Percentiles rank a stretch among this genome's conserved stretches.
Evolutionary conservation across 2,113 vertebrate species (phyloP).

Genomic region (Oceanites oceanicus): DNA sequence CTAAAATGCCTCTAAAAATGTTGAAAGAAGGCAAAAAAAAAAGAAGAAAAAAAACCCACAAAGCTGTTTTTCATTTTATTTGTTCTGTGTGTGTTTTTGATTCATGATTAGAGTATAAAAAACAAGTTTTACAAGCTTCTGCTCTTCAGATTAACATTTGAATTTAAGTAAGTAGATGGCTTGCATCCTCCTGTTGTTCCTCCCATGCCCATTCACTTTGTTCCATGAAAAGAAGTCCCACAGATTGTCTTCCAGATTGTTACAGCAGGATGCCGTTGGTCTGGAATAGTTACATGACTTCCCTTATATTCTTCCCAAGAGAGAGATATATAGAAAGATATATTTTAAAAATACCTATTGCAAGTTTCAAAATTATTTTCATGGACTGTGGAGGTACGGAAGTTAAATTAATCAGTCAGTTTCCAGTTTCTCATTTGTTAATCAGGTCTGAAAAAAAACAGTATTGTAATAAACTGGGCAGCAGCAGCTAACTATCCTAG

Average conservation of each 20-base stretch:
- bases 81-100: not conserved
- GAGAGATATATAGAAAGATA: not conserved
- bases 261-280: not conserved
- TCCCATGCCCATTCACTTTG: not conserved
- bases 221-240: not conserved
- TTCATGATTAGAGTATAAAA: not conserved
- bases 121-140: not conserved
- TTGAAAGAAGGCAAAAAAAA: not conserved
- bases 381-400: slow-evolving; percentile 73
- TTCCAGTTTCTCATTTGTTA: slow-evolving; percentile 83
- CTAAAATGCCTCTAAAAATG: not conserved
- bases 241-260: not conserved
- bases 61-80: not conserved
- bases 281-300: not conserved
- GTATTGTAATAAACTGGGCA: slow-evolving; percentile 78
- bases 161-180: not conserved
- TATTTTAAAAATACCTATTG: not conserved
- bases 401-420: slow-evolving; percentile 80
- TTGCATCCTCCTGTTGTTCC: not conserved
- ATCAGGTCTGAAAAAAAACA: slow-evolving; percentile 73
- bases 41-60: not conserved
- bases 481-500: slow-evolving; percentile 76
- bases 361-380: slow-evolving; percentile 69
- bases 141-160: not conserved
- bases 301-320: not conserved